Evolutionary conservation across 2,113 vertebrate species (phyloP).

Genomic region (Sciurus niger): DNA sequence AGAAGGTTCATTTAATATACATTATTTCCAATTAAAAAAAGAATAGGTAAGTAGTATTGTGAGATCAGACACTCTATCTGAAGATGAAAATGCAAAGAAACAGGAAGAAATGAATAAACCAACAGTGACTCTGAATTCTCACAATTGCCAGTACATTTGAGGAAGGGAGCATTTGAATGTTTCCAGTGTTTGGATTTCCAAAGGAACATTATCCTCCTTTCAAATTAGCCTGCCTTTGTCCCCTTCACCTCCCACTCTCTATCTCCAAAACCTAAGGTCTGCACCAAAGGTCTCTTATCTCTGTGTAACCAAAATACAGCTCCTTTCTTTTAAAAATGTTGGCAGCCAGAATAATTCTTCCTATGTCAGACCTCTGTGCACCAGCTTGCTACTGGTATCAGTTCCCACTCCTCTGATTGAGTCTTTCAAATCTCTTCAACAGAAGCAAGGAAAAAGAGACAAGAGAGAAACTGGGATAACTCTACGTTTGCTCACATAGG

Average conservation of each 20-base stretch:
- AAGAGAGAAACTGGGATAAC: constrained; percentile 8
- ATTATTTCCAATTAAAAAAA: constrained; percentile 16
- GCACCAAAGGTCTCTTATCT: not conserved
- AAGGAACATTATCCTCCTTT: not conserved
- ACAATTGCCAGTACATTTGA: not conserved
- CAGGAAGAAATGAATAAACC: not conserved
- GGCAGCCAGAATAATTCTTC: not conserved
- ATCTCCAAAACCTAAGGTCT: not conserved
- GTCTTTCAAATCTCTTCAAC: constrained; percentile 38
- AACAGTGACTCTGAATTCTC: not conserved
- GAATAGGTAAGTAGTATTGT: not conserved
- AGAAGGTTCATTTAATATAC: not conserved
- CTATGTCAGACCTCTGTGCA: not conserved
- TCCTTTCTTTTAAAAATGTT: not conserved
- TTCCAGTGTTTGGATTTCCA: not conserved
- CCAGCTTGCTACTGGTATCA: not conserved
- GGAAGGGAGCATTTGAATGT: not conserved
- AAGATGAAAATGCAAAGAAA: not conserved
- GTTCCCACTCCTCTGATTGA: not conserved
- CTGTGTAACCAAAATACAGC: not conserved
- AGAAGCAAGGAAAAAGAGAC: not conserved
- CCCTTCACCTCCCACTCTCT: not conserved
- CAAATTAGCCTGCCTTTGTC: not conserved
- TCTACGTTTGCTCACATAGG: not conserved
- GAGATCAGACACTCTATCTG: not conserved